phyloP scores from a whole-genome alignment of 2,797 vertebrate species.

The Menidia menidia region DNA sequence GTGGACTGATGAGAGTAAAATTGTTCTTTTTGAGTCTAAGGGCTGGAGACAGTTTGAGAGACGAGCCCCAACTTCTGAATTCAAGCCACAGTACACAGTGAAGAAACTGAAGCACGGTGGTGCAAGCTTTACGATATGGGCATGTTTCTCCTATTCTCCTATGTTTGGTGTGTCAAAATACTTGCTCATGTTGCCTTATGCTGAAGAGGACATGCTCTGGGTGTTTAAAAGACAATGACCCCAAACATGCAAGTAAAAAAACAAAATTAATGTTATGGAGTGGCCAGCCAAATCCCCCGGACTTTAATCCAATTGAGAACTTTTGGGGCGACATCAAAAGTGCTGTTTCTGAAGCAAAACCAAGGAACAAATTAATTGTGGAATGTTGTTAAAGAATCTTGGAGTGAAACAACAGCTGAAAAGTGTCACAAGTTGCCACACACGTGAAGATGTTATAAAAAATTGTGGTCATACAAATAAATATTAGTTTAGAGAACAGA shows the following conservation, averaged over 20 bases:
- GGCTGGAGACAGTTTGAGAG: too few species aligned
- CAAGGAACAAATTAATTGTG: too few species aligned
- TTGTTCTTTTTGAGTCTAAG: not conserved
- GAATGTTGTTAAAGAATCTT: not conserved
- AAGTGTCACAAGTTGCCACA: slow-evolving; percentile 19
- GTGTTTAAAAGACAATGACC: not conserved
- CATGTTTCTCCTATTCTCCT: too few species aligned
- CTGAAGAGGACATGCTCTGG: not conserved
- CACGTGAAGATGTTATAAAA: slow-evolving; percentile 7
- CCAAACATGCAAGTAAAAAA: slow-evolving; percentile 17
- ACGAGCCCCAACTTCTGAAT: not conserved
- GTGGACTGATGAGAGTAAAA: not conserved
- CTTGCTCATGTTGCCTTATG: not conserved
- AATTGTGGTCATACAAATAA: not conserved
- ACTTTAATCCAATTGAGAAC: slow-evolving; percentile 15
- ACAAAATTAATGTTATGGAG: slow-evolving; percentile 3
- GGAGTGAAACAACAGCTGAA: slow-evolving; percentile 28
- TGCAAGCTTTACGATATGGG: not conserved
- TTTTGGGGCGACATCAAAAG: not conserved
- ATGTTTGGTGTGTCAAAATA: not conserved
- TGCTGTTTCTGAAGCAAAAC: not conserved
- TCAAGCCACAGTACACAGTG: slow-evolving; percentile 1
- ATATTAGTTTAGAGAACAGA: not conserved
- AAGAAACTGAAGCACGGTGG: not conserved
- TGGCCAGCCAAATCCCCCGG: not conserved